Evolutionary conservation across 2,113 vertebrate species (phyloP).

Genomic region (Pygoscelis antarcticus): DNA sequence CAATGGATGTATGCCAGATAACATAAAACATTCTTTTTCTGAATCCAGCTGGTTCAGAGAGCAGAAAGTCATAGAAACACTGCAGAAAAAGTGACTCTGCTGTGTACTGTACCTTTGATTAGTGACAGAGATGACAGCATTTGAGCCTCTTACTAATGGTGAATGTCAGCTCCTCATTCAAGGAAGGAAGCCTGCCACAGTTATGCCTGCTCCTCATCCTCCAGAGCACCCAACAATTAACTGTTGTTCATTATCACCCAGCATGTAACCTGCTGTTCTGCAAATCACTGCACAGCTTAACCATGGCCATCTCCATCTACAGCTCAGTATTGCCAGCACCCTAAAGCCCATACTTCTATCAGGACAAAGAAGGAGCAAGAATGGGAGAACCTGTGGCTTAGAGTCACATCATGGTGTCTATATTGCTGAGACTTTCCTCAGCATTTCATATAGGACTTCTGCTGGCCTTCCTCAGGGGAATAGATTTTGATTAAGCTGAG

Average conservation of each 20-base stretch:
- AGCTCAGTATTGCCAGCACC: background rate
- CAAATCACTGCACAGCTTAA: background rate
- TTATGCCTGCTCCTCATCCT: background rate
- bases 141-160: background rate
- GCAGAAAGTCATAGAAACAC: background rate
- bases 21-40: background rate
- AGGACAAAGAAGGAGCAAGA: background rate
- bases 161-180: background rate
- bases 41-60: background rate
- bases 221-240: background rate
- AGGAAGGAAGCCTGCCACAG: background rate
- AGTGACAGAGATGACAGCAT: background rate
- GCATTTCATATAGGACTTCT: background rate
- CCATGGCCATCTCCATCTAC: background rate
- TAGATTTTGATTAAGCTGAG: background rate
- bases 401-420: background rate
- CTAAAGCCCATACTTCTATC: background rate
- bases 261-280: background rate
- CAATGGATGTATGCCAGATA: background rate
- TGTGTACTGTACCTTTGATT: background rate
- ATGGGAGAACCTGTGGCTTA: background rate
- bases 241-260: background rate
- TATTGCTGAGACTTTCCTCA: background rate
- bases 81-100: background rate
- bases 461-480: background rate